Percentiles rank a stretch among this genome's conserved stretches.
Evolutionary conservation across 2,113 vertebrate species (phyloP).

Genomic region (Sturnus vulgaris): DNA sequence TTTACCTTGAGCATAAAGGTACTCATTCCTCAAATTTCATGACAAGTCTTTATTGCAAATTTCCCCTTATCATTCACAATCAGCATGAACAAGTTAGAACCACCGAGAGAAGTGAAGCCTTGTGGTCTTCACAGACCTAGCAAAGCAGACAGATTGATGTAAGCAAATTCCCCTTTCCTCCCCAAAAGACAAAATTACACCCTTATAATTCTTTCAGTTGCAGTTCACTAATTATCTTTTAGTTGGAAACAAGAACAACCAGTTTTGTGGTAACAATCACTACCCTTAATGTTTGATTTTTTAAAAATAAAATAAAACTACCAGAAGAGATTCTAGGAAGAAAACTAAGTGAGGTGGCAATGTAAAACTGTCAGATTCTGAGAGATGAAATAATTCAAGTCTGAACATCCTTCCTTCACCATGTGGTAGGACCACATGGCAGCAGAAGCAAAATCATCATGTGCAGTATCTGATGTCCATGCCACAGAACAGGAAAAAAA

Average conservation of each 20-base stretch:
- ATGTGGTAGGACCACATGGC: not conserved
- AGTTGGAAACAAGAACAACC: not conserved
- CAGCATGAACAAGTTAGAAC: not conserved
- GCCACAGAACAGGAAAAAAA: not conserved
- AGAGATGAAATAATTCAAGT: not conserved
- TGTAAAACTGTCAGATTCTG: not conserved
- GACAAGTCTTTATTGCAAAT: not conserved
- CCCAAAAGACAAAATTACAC: not conserved
- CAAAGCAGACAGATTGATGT: not conserved
- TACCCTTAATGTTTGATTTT: not conserved
- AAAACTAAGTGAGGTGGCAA: not conserved
- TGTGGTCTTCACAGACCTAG: not conserved
- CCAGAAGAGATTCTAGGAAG: not conserved
- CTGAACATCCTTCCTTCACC: not conserved
- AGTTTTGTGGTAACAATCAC: not conserved
- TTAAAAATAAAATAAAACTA: not conserved
- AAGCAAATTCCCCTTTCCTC: accelerated
- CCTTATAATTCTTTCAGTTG: not conserved
- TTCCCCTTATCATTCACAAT: not conserved
- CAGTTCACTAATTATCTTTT: not conserved
- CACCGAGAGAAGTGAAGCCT: not conserved
- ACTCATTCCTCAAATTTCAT: not conserved
- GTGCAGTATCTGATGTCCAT: not conserved
- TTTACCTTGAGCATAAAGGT: not conserved
- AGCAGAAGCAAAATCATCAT: not conserved